These are phyloP conservation scores for Drosophila austrosaltans DNA, from an alignment of 2,888 invertebrate genomes.

Conservation along the genomic window DNA sequence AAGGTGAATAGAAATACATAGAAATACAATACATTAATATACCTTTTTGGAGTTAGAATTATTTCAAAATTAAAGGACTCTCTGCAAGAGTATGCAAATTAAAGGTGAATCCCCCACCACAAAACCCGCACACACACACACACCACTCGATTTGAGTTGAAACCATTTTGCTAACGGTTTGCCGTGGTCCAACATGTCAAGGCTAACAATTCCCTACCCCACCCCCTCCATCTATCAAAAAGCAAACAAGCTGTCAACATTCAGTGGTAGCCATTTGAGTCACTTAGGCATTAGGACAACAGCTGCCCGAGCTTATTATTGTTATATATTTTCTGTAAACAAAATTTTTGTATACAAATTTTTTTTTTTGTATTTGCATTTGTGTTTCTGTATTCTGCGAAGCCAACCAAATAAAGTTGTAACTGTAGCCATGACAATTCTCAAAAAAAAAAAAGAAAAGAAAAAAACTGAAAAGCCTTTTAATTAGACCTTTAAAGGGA, in stretches of 20 bases:
- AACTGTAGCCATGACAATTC: slow-evolving; percentile 41
- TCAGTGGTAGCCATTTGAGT: slow-evolving; percentile 37
- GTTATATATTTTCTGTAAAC: slow-evolving; percentile 19
- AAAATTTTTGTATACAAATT: slow-evolving; percentile 31
- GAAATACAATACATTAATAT: no score
- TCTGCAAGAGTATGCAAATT: not conserved
- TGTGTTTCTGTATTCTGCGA: slow-evolving; percentile 18
- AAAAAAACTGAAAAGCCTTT: slow-evolving; percentile 37
- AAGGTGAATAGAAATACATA: no score
- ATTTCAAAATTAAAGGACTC: not conserved
- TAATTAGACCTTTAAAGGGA: slow-evolving; percentile 48
- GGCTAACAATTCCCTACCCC: slow-evolving; percentile 28
- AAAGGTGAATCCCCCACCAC: not conserved
- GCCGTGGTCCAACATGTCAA: slow-evolving; percentile 44
- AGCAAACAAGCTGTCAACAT: slow-evolving; percentile 63
- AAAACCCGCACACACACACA: no score
- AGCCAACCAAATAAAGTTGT: slow-evolving; percentile 29
- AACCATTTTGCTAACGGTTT: slow-evolving; percentile 27
- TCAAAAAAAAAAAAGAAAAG: slow-evolving; percentile 5
- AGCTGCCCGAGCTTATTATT: slow-evolving; percentile 48
- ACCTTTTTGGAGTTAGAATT: not conserved
- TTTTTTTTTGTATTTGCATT: slow-evolving; percentile 27
- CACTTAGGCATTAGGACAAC: slow-evolving; percentile 31
- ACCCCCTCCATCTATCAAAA: not conserved
- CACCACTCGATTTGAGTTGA: not conserved